phyloP scores from a whole-genome alignment of 2,888 invertebrate species.

The Leptarthrus brevirostris region DNA sequence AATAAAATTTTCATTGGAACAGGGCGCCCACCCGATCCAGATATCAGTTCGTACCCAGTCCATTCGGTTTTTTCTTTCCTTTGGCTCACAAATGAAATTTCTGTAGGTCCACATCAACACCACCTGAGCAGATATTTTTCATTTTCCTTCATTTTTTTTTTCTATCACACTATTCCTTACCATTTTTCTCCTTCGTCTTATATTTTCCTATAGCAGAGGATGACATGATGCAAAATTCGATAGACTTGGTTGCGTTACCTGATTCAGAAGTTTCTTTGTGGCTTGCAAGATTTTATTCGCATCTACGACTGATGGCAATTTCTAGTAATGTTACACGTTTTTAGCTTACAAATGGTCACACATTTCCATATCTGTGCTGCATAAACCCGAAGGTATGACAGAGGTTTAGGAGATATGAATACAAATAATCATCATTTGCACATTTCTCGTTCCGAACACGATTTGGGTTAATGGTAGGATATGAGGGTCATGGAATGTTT shows the following conservation, averaged over 20 bases:
- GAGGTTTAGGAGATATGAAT: conserved; percentile 25
- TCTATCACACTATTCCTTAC: background rate
- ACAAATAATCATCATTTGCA: conserved; percentile 32
- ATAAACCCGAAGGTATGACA: background rate
- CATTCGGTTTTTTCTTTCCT: background rate
- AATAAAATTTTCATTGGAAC: conserved; percentile 37
- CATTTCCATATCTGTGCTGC: background rate
- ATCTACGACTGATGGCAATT: conserved; percentile 11
- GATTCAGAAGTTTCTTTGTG: conserved; percentile 27
- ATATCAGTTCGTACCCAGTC: conserved; percentile 2
- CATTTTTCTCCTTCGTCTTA: background rate
- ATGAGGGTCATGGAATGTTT: conserved; percentile 3
- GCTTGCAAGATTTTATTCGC: conserved; percentile 22
- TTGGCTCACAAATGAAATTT: background rate
- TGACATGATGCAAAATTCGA: background rate
- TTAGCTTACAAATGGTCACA: conserved; percentile 19
- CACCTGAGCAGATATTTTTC: conserved; percentile 33
- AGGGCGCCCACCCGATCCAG: background rate
- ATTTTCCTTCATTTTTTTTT: too few relatives aligned
- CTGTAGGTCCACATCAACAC: background rate
- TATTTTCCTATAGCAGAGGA: too few relatives aligned
- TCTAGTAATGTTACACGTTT: conserved; percentile 21
- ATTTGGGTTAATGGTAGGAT: conserved; percentile 17
- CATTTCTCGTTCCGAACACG: conserved; percentile 4
- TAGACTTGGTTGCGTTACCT: background rate